Conservation (phyloP, 2,113 vertebrate genomes). For the Sphyrna mokarran region DNA sequence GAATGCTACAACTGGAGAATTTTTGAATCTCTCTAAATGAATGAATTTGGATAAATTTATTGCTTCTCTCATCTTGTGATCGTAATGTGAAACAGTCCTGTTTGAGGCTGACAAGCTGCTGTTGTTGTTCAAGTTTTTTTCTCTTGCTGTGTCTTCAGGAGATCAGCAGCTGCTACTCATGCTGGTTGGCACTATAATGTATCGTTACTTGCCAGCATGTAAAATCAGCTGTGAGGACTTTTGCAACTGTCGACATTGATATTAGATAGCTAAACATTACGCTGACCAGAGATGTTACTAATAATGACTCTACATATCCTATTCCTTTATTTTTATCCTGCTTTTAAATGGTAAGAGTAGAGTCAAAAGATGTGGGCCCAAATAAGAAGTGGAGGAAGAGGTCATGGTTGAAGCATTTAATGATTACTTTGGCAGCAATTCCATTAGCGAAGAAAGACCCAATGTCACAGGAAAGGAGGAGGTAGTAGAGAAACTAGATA, state of each 20-base stretch:
- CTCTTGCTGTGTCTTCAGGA: not conserved
- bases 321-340: not conserved
- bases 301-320: not conserved
- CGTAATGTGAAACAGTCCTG: not conserved
- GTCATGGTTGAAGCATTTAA: not conserved
- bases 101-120: not conserved
- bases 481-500: not conserved
- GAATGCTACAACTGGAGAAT: not conserved
- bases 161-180: not conserved
- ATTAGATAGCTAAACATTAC: not conserved
- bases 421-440: not conserved
- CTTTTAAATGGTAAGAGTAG: not conserved
- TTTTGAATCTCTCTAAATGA: not conserved
- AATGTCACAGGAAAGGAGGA: not conserved
- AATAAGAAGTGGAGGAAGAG: not conserved
- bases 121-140: not conserved
- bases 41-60: not conserved
- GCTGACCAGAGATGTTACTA: not conserved
- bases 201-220: not conserved
- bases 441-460: too few species aligned
- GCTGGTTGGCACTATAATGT: not conserved
- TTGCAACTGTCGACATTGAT: not conserved
- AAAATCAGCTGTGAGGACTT: not conserved
- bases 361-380: not conserved
- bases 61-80: not conserved